Conservation (phyloP, 2,888 invertebrate genomes). For the Allygus modestus region DNA sequence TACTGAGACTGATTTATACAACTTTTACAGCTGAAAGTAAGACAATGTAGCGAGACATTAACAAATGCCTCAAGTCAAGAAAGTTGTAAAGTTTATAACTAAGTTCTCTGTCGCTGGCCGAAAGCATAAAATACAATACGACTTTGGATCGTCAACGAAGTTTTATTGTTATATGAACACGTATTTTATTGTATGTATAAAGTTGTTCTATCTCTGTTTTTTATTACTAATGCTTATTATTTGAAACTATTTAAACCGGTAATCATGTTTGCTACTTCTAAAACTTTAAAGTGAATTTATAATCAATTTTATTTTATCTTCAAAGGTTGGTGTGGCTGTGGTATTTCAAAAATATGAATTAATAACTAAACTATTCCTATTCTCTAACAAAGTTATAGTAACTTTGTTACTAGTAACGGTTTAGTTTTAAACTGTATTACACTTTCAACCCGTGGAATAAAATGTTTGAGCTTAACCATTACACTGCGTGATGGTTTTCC, state of each 20-base stretch:
- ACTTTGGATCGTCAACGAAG: constrained; percentile 20
- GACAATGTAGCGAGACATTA: constrained; percentile 18
- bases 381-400: too few relatives aligned
- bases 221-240: not conserved
- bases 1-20: not conserved
- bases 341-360: too few relatives aligned
- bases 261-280: not conserved
- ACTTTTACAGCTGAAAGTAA: constrained; percentile 12
- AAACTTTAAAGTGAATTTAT: too few relatives aligned
- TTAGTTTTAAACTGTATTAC: too few relatives aligned
- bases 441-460: too few relatives aligned
- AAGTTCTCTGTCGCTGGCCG: constrained; percentile 1
- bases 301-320: too few relatives aligned
- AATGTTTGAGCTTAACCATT: too few relatives aligned
- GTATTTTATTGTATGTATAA: constrained; percentile 14
- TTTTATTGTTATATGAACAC: constrained; percentile 34
- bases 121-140: constrained; percentile 41
- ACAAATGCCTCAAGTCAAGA: constrained; percentile 30
- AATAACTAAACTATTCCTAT: too few relatives aligned
- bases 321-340: too few relatives aligned
- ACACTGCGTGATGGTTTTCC: too few relatives aligned
- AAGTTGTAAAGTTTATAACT: constrained; percentile 36
- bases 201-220: not conserved
- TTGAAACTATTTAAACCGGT: not conserved
- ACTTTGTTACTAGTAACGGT: too few relatives aligned